Percentiles rank a stretch among this genome's conserved stretches.
These are phyloP conservation scores for Dasysyrphus tricinctus DNA, from an alignment of 2,888 invertebrate genomes.

Conservation along the genomic window DNA sequence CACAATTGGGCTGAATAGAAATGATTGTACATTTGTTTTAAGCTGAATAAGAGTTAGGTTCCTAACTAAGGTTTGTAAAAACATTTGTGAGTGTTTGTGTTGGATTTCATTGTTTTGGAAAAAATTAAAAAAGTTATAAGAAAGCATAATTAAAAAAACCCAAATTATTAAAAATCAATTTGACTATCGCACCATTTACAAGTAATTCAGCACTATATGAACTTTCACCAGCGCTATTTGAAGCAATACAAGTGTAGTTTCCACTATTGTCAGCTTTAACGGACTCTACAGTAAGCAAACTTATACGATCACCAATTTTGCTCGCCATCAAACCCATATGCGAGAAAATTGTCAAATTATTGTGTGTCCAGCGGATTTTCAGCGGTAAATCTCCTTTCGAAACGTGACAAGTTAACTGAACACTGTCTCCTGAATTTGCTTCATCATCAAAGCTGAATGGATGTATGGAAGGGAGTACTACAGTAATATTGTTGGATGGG, in stretches of 20 bases:
- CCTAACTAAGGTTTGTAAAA: too few species aligned
- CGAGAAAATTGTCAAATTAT: constrained; percentile 81
- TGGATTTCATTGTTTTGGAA: constrained; percentile 30
- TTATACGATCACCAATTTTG: constrained; percentile 87
- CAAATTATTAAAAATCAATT: constrained; percentile 53
- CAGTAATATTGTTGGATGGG: constrained; percentile 76
- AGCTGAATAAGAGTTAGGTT: constrained; percentile 5
- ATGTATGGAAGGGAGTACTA: constrained; percentile 88
- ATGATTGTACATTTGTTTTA: too few species aligned
- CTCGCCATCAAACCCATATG: constrained; percentile 87
- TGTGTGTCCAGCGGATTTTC: constrained; percentile 87
- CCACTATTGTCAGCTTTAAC: constrained; percentile 89
- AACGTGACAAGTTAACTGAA: constrained; percentile 86
- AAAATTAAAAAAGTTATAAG: constrained; percentile 23
- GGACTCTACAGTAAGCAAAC: constrained; percentile 88
- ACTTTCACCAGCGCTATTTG: constrained; percentile 86
- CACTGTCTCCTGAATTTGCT: constrained; percentile 88
- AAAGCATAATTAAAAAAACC: constrained; percentile 43
- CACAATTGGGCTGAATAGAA: not conserved
- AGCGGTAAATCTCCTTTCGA: constrained; percentile 87
- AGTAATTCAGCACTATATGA: constrained; percentile 86
- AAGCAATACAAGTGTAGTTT: constrained; percentile 88
- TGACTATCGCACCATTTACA: constrained; percentile 86
- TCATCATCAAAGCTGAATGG: constrained; percentile 83
- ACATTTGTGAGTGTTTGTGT: constrained; percentile 2